Evolutionary conservation across 2,888 invertebrate species (phyloP).

Genomic region (Bruchidius siliquastri): DNA sequence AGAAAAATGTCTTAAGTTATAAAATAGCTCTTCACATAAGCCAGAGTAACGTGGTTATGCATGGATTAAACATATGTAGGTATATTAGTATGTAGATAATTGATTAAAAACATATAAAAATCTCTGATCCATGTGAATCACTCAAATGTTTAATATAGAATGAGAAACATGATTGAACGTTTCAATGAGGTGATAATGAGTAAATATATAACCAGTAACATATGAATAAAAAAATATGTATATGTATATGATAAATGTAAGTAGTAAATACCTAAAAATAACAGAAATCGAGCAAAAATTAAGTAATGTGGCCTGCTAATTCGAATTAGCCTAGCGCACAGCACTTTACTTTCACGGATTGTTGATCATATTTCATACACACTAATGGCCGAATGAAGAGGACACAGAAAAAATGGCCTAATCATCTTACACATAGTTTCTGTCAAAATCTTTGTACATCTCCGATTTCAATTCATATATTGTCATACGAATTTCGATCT

Average conservation of each 20-base stretch:
- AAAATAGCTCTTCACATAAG: constrained; percentile 13
- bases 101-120: constrained; percentile 3
- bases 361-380: background rate
- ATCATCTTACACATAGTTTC: too few species aligned
- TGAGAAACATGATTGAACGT: constrained; percentile 7
- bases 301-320: constrained; percentile 39
- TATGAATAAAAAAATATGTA: constrained; percentile 11
- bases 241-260: constrained; percentile 17
- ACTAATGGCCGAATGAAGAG: background rate
- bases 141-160: constrained; percentile 9
- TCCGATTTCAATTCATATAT: background rate
- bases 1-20: constrained; percentile 15
- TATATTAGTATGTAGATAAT: background rate
- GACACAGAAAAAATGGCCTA: background rate
- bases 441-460: background rate
- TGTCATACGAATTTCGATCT: background rate
- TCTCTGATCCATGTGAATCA: constrained; percentile 12
- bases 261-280: constrained; percentile 9
- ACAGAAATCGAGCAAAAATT: constrained; percentile 26
- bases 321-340: constrained; percentile 32
- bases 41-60: constrained; percentile 9
- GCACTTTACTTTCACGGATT: constrained; percentile 22
- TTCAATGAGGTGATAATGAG: constrained; percentile 11
- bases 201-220: constrained; percentile 5
- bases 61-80: constrained; percentile 1